phyloP scores from a whole-genome alignment of 1,140 invertebrate species.

The Thaumatotibia leucotreta region DNA sequence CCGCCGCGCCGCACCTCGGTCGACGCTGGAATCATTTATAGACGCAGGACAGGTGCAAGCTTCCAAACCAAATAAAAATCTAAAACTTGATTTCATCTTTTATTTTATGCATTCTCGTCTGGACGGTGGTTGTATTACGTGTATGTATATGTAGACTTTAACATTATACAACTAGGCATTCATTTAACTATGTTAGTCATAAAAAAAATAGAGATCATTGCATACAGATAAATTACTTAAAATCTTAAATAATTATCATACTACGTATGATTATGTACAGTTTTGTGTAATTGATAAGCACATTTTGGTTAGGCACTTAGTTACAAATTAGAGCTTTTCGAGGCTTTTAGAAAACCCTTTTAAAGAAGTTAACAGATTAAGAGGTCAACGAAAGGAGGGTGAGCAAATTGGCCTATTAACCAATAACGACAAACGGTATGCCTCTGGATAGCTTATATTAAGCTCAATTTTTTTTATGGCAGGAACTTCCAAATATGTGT shows the following conservation, averaged over 20 bases:
- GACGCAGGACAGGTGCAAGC: background rate
- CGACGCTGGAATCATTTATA: background rate
- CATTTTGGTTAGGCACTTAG: background rate
- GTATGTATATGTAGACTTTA: background rate
- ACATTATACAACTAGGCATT: background rate
- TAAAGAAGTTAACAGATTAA: no score
- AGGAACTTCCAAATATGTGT: no score
- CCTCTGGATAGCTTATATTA: no score
- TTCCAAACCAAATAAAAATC: conserved; percentile 11
- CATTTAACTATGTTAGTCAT: background rate
- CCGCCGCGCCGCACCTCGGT: background rate
- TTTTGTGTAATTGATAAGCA: background rate
- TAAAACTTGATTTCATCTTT: conserved; percentile 14
- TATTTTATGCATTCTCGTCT: conserved; percentile 19
- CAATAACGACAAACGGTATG: no score
- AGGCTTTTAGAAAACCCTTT: no score
- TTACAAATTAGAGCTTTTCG: no score
- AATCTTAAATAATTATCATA: background rate
- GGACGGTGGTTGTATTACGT: conserved; percentile 38
- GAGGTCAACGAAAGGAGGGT: no score
- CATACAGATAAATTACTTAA: conserved; percentile 11
- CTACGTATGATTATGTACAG: background rate
- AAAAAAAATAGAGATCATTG: conserved; percentile 20
- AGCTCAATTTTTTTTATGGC: no score
- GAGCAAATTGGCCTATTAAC: no score